Evolutionary conservation across 92 coral and sea anemone species (phyloP), one percentile per base, ranked within the genome.

Genomic region (Hydrozoanthus gracilis): DNA sequence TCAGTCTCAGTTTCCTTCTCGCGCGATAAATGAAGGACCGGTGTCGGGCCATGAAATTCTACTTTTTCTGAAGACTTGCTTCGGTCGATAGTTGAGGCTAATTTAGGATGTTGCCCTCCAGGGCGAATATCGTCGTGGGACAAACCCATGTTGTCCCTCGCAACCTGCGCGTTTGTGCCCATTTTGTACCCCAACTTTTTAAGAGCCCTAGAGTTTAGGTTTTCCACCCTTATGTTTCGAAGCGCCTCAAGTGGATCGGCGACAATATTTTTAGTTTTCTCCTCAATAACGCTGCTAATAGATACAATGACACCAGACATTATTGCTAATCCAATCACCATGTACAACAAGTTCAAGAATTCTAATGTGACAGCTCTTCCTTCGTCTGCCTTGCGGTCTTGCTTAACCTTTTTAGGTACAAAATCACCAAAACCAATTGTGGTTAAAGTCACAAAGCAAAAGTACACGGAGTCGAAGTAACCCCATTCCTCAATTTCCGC

Each of bases 241-340:
- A 97, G 87, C 4, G 98, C 93, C 49, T 97, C 99, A 62, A 97
- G 83, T 9, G 99, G 99, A 89, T 96, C 99, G 16, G 89, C 96
- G 50, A 86, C 90, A 50, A 95, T 88, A 79, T 90, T 93, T 82
- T 97, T 95, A 0, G 99, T 97, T 87, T 97, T 97, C 55, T 92
- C 96, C 60, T 97, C 99, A 44, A 97, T 97, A 45, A 97, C 99
- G 61, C 99, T 98, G 61, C 98, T 95, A 3, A 97, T 97, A 4
- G 99, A 92, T 4, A 97, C 99, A 55, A 97, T 92, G 4, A 97
- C 99, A 52, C 99, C 98, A 11, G 99, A 97, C 99, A 97, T 97
- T 4, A 97, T 94, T 6, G 99, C 99, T 5, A 97, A 69, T 8
- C 99, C 99, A 12, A 97, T 91, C 44, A 97, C 99, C 96, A 97